A percentile compares a stretch with the other conserved stretches of the same genome.
Conservation (phyloP, 2,888 invertebrate species). For the Mythimna loreyi region DNA sequence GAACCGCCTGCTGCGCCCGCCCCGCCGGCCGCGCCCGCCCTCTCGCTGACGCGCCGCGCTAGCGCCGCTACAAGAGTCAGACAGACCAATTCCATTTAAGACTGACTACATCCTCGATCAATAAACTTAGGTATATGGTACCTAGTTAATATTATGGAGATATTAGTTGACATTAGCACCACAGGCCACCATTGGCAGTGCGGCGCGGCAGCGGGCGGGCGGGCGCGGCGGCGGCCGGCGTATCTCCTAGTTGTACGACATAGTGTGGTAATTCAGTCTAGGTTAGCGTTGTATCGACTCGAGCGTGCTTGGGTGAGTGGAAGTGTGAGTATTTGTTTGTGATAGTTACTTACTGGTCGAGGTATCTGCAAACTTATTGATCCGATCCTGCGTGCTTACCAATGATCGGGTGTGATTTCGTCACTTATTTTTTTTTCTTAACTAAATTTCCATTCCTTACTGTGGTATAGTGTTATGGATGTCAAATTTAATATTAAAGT, state of each 20-base stretch:
- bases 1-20: slow-evolving; percentile 71
- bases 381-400: slow-evolving; percentile 70
- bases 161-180: slow-evolving; percentile 49
- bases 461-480: slow-evolving; percentile 88
- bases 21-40: slow-evolving; percentile 52
- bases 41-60: slow-evolving; percentile 49
- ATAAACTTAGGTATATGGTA: slow-evolving; percentile 56
- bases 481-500: slow-evolving; percentile 83
- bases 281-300: slow-evolving; percentile 86
- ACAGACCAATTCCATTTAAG: slow-evolving; percentile 65
- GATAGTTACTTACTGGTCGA: slow-evolving; percentile 75
- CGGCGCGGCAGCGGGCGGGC: slow-evolving; percentile 43
- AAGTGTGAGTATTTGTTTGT: slow-evolving; percentile 74
- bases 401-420: slow-evolving; percentile 81
- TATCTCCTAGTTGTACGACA: slow-evolving; percentile 76
- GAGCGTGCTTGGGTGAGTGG: slow-evolving; percentile 73
- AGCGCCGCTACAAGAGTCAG: slow-evolving; percentile 49
- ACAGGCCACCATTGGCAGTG: slow-evolving; percentile 53
- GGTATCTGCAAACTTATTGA: slow-evolving; percentile 73
- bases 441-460: slow-evolving; percentile 88
- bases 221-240: slow-evolving; percentile 59
- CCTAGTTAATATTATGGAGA: slow-evolving; percentile 54
- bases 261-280: slow-evolving; percentile 85
- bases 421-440: slow-evolving; percentile 80
- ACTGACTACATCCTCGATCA: slow-evolving; percentile 63